Evolutionary conservation across 2,888 invertebrate species (phyloP).

Genomic region (Aporophyla lueneburgensis): DNA sequence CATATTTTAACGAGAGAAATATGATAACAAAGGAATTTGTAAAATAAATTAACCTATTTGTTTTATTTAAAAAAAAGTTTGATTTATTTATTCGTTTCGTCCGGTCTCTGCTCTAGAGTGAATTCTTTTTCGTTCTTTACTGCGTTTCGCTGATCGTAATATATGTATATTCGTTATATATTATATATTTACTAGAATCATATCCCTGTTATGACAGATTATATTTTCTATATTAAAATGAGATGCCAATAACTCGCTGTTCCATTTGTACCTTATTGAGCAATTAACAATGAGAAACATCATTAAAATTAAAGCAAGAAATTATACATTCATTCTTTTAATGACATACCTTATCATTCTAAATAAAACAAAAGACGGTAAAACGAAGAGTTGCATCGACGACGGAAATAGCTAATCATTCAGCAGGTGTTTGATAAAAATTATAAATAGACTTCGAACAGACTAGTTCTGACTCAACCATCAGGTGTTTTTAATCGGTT

Average conservation of each 20-base stretch:
- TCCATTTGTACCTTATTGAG: constrained; percentile 88
- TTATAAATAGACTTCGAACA: neutral
- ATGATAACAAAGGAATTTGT: constrained; percentile 91
- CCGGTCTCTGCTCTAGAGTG: constrained; percentile 72
- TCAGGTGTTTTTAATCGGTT: constrained; percentile 10
- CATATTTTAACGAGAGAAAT: constrained; percentile 91
- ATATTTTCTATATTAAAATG: constrained; percentile 89
- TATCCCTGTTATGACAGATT: constrained; percentile 86
- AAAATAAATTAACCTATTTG: constrained; percentile 91
- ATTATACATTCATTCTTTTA: constrained; percentile 83
- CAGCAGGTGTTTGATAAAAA: constrained; percentile 10
- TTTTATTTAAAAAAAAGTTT: constrained; percentile 86
- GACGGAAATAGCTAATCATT: neutral
- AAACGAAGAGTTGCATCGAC: constrained; percentile 14
- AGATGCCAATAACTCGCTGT: constrained; percentile 85
- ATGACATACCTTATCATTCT: constrained; percentile 74
- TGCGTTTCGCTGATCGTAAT: constrained; percentile 73
- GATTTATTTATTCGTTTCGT: constrained; percentile 75
- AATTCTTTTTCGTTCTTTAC: constrained; percentile 70
- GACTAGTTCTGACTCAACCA: neutral
- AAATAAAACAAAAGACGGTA: constrained; percentile 45
- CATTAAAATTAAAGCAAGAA: constrained; percentile 83
- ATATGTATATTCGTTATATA: constrained; percentile 86
- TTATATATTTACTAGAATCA: constrained; percentile 81
- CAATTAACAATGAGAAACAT: constrained; percentile 81